These are phyloP conservation scores for Acyrthosiphon pisum DNA, from an alignment of 1,140 invertebrate species.

Conservation along the genomic window DNA sequence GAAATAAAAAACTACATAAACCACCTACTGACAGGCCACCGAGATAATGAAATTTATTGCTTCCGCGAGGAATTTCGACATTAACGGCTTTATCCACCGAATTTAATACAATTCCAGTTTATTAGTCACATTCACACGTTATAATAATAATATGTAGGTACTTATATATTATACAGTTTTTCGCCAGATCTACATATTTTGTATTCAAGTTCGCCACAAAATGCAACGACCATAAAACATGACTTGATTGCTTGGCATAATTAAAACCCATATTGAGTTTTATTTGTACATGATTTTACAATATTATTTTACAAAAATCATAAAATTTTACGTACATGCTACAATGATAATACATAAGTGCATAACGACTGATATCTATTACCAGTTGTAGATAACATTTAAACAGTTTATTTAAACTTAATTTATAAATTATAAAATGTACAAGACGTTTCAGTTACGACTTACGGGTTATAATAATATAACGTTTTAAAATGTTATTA, in stretches of 20 bases:
- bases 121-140: conserved; percentile 21
- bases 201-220: background rate
- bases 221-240: background rate
- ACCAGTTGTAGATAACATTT: no score
- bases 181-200: background rate
- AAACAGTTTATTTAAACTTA: no score
- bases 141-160: background rate
- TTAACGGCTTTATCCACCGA: conserved; percentile 8
- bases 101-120: conserved; percentile 25
- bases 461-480: no score
- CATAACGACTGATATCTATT: background rate
- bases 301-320: background rate
- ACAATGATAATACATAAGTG: background rate
- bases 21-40: conserved; percentile 27
- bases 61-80: background rate
- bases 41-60: conserved; percentile 24
- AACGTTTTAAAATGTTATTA: no score
- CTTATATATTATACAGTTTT: background rate
- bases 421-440: no score
- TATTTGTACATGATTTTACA: background rate
- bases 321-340: background rate
- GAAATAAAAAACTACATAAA: conserved; percentile 38
- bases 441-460: no score
- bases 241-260: background rate
- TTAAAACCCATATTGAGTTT: background rate